Evolutionary conservation across 2,888 invertebrate genomes (phyloP).

Genomic region (Pseudeuparius sepicola): DNA sequence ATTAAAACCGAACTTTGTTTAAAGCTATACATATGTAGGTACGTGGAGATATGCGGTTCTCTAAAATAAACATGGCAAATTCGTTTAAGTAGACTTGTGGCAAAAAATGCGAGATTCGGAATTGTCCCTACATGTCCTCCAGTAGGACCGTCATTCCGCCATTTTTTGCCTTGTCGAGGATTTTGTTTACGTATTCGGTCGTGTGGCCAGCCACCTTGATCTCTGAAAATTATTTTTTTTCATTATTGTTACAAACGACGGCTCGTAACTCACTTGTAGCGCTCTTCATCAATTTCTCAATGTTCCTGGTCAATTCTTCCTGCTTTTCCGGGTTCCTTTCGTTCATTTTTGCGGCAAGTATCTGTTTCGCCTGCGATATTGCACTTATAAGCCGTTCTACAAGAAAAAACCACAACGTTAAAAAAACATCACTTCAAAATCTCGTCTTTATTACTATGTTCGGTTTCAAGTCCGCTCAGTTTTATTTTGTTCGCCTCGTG

Average conservation of each 20-base stretch:
- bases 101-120: too few species aligned
- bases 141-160: too few species aligned
- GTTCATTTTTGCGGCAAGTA: conserved; percentile 56
- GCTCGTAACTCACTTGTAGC: too few species aligned
- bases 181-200: conserved; percentile 88
- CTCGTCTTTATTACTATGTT: conserved; percentile 63
- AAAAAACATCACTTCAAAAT: not conserved
- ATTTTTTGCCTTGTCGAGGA: conserved; percentile 72
- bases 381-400: conserved; percentile 69
- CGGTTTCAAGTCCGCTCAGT: conserved; percentile 82
- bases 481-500: conserved; percentile 98
- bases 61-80: too few species aligned
- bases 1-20: too few species aligned
- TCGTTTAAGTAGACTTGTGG: too few species aligned
- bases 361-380: conserved; percentile 66
- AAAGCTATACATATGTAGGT: too few species aligned
- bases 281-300: conserved; percentile 60
- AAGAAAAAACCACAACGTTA: conserved; percentile 36
- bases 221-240: too few species aligned
- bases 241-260: too few species aligned
- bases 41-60: too few species aligned
- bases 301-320: conserved; percentile 58
- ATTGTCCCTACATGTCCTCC: too few species aligned
- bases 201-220: conserved; percentile 82
- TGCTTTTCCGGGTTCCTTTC: conserved; percentile 46